Percentiles rank a stretch among this genome's conserved stretches.
phyloP scores from a whole-genome alignment of 1,140 invertebrate genomes.

The Vanessa tameamea region DNA sequence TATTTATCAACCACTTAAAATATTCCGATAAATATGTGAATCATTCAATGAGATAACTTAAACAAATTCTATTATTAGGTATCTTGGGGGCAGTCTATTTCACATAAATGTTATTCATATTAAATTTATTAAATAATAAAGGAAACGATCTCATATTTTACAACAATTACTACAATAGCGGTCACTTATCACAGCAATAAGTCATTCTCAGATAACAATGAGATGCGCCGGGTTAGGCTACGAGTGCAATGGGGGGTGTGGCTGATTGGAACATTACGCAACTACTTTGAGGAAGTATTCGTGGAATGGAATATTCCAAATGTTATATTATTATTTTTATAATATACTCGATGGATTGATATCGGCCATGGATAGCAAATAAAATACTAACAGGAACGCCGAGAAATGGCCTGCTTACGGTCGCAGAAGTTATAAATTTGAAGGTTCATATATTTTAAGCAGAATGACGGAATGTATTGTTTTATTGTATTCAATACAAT shows the following conservation, averaged over 20 bases:
- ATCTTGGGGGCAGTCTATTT: neutral
- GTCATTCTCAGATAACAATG: neutral
- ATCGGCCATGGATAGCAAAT: too few species aligned
- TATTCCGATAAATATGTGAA: neutral
- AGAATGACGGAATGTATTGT: too few species aligned
- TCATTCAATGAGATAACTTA: neutral
- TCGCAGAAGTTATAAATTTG: too few species aligned
- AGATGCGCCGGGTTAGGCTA: neutral
- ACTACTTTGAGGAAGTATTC: neutral
- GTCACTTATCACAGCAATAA: neutral
- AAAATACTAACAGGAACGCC: too few species aligned
- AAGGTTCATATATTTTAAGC: too few species aligned
- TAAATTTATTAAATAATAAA: neutral
- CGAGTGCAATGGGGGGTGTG: neutral
- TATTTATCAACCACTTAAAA: too few species aligned
- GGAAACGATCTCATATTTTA: slow-evolving; percentile 2
- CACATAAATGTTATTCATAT: neutral
- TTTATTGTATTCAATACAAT: too few species aligned
- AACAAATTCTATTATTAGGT: too few species aligned
- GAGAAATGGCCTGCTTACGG: too few species aligned
- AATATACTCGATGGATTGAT: neutral
- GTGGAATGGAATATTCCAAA: slow-evolving; percentile 1
- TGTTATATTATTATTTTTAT: neutral
- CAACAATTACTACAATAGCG: neutral
- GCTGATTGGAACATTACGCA: neutral